These are phyloP conservation scores for Rhea americana DNA, from an alignment of 2,113 vertebrate genomes.

Conservation along the genomic window DNA sequence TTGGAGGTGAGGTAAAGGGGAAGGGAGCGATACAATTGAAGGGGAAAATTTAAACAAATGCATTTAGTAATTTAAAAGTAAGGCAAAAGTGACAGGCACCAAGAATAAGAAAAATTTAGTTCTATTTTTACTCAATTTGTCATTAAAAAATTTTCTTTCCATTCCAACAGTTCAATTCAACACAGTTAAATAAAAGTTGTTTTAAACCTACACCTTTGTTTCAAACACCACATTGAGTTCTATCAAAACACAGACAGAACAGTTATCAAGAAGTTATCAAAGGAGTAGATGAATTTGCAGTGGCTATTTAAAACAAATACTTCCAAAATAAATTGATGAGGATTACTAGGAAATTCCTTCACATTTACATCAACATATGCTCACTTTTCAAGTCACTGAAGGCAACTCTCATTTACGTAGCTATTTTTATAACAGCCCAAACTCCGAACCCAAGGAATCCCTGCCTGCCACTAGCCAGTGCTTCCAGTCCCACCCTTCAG, in stretches of 20 bases:
- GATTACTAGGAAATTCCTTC: neutral
- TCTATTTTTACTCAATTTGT: neutral
- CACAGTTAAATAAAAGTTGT: neutral
- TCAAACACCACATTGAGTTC: neutral
- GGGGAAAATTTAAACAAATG: neutral
- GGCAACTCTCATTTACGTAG: neutral
- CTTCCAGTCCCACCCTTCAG: neutral
- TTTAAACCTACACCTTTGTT: neutral
- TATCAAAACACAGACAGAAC: neutral
- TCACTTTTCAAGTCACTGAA: neutral
- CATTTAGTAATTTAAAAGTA: neutral
- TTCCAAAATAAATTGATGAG: neutral
- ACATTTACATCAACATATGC: neutral
- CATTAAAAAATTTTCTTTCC: neutral
- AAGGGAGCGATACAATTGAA: too few species aligned
- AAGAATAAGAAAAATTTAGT: neutral
- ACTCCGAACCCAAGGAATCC: neutral
- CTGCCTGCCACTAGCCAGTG: neutral
- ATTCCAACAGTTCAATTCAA: neutral
- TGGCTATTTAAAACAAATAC: neutral
- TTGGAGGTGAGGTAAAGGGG: neutral
- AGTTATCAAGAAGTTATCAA: neutral
- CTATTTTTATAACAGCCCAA: neutral
- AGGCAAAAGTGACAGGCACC: neutral
- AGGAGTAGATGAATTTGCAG: neutral